phyloP scores from a whole-genome alignment of 2,888 invertebrate species.

The Anthophora plumipes region DNA sequence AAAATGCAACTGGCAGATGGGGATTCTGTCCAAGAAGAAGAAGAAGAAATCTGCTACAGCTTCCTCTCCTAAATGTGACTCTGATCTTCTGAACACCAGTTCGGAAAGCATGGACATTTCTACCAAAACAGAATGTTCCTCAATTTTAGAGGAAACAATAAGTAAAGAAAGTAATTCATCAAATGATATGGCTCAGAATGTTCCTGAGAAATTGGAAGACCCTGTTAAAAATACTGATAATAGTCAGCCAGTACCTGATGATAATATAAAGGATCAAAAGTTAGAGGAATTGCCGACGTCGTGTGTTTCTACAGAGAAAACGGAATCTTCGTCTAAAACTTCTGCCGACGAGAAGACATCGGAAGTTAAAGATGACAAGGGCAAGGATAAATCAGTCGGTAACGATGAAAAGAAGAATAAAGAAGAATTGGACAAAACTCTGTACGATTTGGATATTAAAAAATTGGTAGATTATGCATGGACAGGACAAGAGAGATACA shows the following conservation, averaged over 20 bases:
- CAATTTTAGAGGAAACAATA: not conserved
- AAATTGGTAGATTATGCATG: constrained; percentile 75
- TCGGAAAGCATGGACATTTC: constrained; percentile 16
- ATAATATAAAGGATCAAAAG: not conserved
- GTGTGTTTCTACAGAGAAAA: not conserved
- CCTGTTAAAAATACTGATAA: not conserved
- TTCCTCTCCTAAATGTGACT: constrained; percentile 11
- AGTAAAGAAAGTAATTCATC: not conserved
- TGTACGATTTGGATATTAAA: constrained; percentile 54
- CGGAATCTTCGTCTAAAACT: not conserved
- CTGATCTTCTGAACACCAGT: not conserved
- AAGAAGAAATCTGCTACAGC: constrained; percentile 56
- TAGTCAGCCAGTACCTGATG: constrained; percentile 5
- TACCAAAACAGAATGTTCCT: not conserved
- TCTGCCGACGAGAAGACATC: not conserved
- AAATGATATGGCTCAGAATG: not conserved
- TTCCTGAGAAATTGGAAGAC: not conserved
- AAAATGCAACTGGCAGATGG: constrained; percentile 77
- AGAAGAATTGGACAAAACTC: not conserved
- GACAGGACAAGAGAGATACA: constrained; percentile 81
- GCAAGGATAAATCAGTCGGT: not conserved
- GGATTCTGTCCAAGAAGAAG: constrained; percentile 75
- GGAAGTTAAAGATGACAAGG: not conserved
- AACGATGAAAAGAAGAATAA: constrained; percentile 1
- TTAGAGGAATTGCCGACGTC: not conserved